Conservation (phyloP, 2,113 vertebrate genomes). For the Brachyhypopomus gauderio region DNA sequence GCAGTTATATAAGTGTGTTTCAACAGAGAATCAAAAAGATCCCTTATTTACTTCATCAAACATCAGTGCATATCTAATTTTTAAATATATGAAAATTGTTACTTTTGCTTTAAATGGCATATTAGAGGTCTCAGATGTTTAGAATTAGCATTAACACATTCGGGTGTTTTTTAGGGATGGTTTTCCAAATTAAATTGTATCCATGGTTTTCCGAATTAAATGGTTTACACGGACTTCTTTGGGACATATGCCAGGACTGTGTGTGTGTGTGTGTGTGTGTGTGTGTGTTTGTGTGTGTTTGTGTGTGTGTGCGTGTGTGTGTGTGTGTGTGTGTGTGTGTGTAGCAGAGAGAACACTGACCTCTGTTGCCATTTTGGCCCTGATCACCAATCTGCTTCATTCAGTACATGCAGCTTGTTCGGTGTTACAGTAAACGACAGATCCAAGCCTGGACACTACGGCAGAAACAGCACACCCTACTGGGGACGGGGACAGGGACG, state of each 20-base stretch:
- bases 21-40: too few relatives aligned
- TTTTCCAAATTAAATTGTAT: neutral
- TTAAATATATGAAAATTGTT: too few relatives aligned
- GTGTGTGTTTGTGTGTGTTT: neutral
- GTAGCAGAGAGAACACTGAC: conserved; percentile 26
- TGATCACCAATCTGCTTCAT: conserved; percentile 63
- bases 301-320: neutral
- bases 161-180: neutral
- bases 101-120: too few relatives aligned
- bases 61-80: too few relatives aligned
- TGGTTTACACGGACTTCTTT: neutral
- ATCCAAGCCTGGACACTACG: conserved; percentile 34
- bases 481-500: conserved; percentile 23
- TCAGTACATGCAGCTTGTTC: conserved; percentile 63
- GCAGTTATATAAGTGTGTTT: too few relatives aligned
- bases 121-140: neutral
- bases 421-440: conserved; percentile 69
- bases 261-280: neutral
- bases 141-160: neutral
- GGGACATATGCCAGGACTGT: neutral
- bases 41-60: too few relatives aligned
- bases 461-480: neutral
- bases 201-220: neutral
- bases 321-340: neutral
- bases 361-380: conserved; percentile 12